Base-by-base conservation (phyloP, 2,797 vertebrate genomes). In the Lindbergichthys nudifrons region DNA sequence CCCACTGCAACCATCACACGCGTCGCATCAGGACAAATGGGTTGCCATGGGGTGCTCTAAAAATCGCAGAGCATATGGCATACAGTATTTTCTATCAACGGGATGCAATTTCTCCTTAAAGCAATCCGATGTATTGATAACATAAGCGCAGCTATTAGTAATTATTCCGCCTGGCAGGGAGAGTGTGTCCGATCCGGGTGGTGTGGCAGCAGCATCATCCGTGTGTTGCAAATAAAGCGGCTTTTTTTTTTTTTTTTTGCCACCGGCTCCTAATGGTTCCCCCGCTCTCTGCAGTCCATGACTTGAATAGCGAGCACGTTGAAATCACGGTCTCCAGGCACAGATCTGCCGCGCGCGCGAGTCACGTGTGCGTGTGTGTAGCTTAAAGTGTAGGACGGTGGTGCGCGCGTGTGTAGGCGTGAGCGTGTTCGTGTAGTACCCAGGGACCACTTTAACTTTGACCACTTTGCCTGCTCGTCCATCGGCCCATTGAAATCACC, bases 271-370 rank as follows among this genome's bases (percentile, higher is more conserved):
- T 89, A 87, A 89, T 74, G 82, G 79, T 80, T 72, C 82, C 83
- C 63, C 82, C 64, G 77, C 84, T 81, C 87, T 79, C 87, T 86
- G 89, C 90, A 89, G 88, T 89, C 87, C 91, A 91, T 89, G 90
- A 91, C 87, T 92, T 67, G 89, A 91, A 92, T 87, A 82, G 87
- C 74, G 90, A 92, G 86, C 91, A 87, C 84, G 82, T 57, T 80
- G 73, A 85, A 85, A 79, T 81, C 87, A 65, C 79, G 81, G 77
- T 82, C 86, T 86, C 77, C 73, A 46, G 68, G 79, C 85, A 42
- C 85, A 59, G 73, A 79, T 70, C 75, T 46, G 52, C 62, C 54
- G 60, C 32, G 76, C 62, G 81, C 77, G 69, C 0, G 56, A 18
- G 59, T 61, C 59, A 61, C 43, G 58, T 46, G 21, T 26, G 26